Conservation (phyloP, 2,113 vertebrate species). For the Thunnus thynnus region DNA sequence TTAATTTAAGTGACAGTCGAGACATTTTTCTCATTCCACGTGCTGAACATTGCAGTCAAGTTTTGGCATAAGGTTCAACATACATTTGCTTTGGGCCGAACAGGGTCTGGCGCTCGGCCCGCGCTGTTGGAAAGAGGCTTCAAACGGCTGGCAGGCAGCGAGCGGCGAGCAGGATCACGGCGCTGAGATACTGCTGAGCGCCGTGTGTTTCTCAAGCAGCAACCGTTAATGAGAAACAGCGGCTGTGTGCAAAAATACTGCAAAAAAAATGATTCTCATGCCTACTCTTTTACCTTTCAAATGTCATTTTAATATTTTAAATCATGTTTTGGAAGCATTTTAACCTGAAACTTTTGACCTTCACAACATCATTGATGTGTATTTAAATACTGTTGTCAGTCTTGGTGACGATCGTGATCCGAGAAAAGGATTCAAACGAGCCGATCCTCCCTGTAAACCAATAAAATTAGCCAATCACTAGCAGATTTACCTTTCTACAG, state of each 20-base stretch:
- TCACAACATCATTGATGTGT: no score
- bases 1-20: constrained; percentile 32
- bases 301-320: background rate
- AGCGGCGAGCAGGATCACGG: background rate
- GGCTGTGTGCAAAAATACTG: background rate
- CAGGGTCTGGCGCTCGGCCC: constrained; percentile 22
- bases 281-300: background rate
- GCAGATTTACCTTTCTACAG: no score
- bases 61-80: no score
- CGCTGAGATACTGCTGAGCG: constrained; percentile 5
- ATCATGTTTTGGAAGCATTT: background rate
- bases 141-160: constrained; percentile 3
- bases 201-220: constrained; percentile 17
- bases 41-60: background rate
- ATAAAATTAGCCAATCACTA: no score
- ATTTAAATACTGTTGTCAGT: no score
- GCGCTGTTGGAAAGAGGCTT: background rate
- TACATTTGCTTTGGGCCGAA: no score
- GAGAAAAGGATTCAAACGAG: no score
- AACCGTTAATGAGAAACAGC: constrained; percentile 12
- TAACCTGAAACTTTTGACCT: background rate
- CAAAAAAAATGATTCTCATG: background rate
- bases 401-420: no score
- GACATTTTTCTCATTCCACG: constrained; percentile 37
- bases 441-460: no score